Conservation (phyloP, 2,797 vertebrate genomes). For the Pipistrellus pygmaeus region DNA sequence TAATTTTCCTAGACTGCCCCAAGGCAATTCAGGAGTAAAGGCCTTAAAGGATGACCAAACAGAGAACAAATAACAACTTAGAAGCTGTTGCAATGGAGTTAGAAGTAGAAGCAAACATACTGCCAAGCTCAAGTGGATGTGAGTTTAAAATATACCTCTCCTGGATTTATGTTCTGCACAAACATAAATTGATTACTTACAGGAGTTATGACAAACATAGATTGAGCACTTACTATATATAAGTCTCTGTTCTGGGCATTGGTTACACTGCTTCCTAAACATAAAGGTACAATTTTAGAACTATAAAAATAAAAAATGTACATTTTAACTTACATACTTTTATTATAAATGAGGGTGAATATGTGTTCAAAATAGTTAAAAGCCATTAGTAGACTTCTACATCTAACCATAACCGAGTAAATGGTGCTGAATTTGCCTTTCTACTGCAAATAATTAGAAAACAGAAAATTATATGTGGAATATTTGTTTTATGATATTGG, state of each 20-base stretch:
- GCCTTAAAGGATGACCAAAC: not conserved
- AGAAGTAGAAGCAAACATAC: conserved; percentile 28
- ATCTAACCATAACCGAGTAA: not conserved
- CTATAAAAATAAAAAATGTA: not conserved
- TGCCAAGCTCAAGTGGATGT: not conserved
- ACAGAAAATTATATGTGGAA: not conserved
- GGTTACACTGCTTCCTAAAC: not conserved
- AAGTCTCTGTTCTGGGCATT: not conserved
- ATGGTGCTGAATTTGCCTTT: not conserved
- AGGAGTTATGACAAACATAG: not conserved
- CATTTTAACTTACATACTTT: not conserved
- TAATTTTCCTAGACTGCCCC: conserved; percentile 46
- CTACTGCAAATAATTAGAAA: not conserved
- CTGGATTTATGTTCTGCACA: not conserved
- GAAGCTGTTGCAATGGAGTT: not conserved
- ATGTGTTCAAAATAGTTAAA: conserved; percentile 25
- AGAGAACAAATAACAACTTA: conserved; percentile 31
- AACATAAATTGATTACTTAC: not conserved
- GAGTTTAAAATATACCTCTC: not conserved
- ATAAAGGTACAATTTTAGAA: not conserved
- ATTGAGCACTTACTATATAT: not conserved
- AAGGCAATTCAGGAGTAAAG: conserved; percentile 30
- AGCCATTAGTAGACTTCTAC: not conserved
- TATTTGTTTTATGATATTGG: not conserved
- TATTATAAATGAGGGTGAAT: not conserved